These are phyloP conservation scores for Hippopotamyrus pictus DNA, from an alignment of 2,797 vertebrate species.

Conservation along the genomic window DNA sequence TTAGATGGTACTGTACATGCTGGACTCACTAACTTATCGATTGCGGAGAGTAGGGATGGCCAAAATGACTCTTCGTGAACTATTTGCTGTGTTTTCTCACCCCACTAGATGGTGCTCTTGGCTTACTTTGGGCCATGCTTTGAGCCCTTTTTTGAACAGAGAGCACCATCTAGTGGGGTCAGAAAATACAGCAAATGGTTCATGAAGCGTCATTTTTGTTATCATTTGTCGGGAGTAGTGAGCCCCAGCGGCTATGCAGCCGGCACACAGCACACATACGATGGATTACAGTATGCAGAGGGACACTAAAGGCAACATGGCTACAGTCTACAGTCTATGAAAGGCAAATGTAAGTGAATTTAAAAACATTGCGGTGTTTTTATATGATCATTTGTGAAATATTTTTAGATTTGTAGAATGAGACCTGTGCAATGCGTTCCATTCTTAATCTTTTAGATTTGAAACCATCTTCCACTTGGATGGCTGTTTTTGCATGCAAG, in stretches of 20 bases:
- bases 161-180: neutral
- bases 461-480: neutral
- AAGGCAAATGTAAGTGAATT: neutral
- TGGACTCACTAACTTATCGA: neutral
- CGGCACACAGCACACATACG: neutral
- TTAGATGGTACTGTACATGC: neutral
- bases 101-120: neutral
- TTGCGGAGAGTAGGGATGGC: neutral
- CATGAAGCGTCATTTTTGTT: neutral
- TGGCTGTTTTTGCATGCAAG: neutral
- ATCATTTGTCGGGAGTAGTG: neutral
- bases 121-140: neutral
- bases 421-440: neutral
- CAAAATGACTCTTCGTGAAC: neutral
- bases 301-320: neutral
- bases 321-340: neutral
- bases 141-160: neutral
- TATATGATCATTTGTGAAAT: neutral
- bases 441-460: neutral
- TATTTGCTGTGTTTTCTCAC: neutral
- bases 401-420: neutral
- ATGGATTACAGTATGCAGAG: neutral
- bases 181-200: neutral
- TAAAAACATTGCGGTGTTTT: neutral
- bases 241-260: neutral